A percentile compares a stretch with the other conserved stretches of the same genome.
Conservation (phyloP, 2,797 vertebrate species). For the Allobates femoralis region DNA sequence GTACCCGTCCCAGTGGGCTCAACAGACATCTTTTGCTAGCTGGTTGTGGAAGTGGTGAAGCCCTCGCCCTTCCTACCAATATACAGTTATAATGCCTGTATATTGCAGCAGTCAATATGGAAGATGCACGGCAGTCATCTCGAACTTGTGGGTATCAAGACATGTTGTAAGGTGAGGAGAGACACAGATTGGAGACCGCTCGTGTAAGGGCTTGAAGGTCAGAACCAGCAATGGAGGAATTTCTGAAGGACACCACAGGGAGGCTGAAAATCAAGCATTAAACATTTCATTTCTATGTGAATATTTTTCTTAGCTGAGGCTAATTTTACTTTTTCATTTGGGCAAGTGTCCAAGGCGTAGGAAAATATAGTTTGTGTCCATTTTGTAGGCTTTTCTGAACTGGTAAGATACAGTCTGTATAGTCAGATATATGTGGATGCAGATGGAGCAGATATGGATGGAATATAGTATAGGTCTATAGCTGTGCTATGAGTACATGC, state of each 20-base stretch:
- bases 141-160: background rate
- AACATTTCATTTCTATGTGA: background rate
- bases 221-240: background rate
- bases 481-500: background rate
- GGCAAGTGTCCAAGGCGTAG: background rate
- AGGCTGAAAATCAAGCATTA: background rate
- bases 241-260: background rate
- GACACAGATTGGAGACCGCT: background rate
- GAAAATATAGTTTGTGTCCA: background rate
- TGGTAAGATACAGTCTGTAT: background rate
- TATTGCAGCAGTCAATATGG: background rate
- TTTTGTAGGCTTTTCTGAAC: background rate
- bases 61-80: background rate
- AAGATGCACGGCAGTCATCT: background rate
- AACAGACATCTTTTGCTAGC: no score
- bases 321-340: background rate
- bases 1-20: no score
- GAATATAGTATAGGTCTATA: background rate
- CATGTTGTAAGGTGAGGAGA: background rate
- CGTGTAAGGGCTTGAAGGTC: background rate
- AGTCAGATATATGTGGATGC: background rate
- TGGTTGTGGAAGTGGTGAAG: background rate
- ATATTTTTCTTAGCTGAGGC: background rate
- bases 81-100: background rate
- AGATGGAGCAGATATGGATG: background rate